Evolutionary conservation across 2,113 vertebrate species (phyloP).

Genomic region (Corydoras maculifer): DNA sequence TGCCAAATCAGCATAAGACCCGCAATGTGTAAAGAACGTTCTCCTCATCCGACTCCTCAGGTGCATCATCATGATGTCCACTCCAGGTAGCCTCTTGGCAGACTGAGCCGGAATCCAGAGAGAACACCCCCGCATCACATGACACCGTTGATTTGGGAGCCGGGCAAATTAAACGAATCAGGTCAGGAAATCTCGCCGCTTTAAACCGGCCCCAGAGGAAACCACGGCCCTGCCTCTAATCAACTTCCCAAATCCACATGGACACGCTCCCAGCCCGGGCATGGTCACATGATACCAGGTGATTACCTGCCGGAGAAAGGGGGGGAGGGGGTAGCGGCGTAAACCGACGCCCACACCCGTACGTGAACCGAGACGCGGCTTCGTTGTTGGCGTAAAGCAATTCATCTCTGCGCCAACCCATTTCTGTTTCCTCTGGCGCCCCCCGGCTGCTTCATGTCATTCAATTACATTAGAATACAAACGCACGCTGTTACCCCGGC

Average conservation of each 20-base stretch:
- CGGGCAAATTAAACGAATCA: slow-evolving; percentile 39
- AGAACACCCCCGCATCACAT: slow-evolving; percentile 22
- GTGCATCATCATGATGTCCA: not conserved
- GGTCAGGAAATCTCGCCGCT: slow-evolving; percentile 23
- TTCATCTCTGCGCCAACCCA: slow-evolving; percentile 15
- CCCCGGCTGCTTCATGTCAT: slow-evolving; percentile 15
- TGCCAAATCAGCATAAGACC: not conserved
- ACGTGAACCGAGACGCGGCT: not conserved
- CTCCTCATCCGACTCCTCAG: not conserved
- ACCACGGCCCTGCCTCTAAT: slow-evolving; percentile 53
- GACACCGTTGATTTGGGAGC: slow-evolving; percentile 31
- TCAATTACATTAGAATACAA: slow-evolving; percentile 19
- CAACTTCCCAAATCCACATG: slow-evolving; percentile 52
- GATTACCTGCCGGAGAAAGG: slow-evolving; percentile 21
- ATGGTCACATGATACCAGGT: slow-evolving; percentile 31
- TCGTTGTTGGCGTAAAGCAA: not conserved
- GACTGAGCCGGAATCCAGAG: slow-evolving; percentile 26
- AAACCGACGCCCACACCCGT: slow-evolving; percentile 28
- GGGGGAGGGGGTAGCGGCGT: not conserved
- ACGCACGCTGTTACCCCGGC: slow-evolving; percentile 6
- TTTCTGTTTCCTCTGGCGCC: slow-evolving; percentile 24
- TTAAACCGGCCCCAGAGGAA: slow-evolving; percentile 46
- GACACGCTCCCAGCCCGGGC: slow-evolving; percentile 51
- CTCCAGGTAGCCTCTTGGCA: not conserved
- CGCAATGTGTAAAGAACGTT: not conserved